A percentile compares a stretch with the other conserved stretches of the same genome.
phyloP scores from a whole-genome alignment of 2,113 vertebrate genomes.

The Halcyon senegalensis region DNA sequence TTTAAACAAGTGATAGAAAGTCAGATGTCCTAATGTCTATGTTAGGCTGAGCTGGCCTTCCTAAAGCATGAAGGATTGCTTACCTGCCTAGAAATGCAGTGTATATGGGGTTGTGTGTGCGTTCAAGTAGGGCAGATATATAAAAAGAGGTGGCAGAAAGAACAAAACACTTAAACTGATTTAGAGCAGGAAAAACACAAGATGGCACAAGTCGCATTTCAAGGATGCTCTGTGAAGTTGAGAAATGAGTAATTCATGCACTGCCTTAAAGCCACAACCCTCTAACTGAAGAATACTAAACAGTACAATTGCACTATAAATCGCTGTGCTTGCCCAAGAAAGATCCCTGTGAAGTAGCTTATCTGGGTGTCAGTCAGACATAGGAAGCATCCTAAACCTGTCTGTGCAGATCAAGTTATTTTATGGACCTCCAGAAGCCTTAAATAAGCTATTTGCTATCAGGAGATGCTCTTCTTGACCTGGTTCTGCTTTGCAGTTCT shows the following conservation, averaged over 20 bases:
- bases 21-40: background rate
- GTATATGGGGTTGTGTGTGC: background rate
- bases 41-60: background rate
- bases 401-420: background rate
- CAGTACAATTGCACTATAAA: background rate
- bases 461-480: background rate
- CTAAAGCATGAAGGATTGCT: background rate
- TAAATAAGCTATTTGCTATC: background rate
- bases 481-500: background rate
- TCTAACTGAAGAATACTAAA: background rate
- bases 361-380: background rate
- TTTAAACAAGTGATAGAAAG: background rate
- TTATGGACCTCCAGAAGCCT: background rate
- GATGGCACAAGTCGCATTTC: slow-evolving; percentile 71
- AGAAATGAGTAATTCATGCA: background rate
- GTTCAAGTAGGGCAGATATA: background rate
- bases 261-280: slow-evolving; percentile 30
- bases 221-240: slow-evolving; percentile 51
- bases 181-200: slow-evolving; percentile 66
- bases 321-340: background rate
- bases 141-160: slow-evolving; percentile 27
- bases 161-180: slow-evolving; percentile 65
- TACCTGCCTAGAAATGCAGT: background rate
- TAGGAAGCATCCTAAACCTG: background rate
- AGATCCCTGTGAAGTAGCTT: background rate